These are phyloP conservation scores for Cheilosia urbana DNA, from an alignment of 2,888 invertebrate species.

Conservation along the genomic window DNA sequence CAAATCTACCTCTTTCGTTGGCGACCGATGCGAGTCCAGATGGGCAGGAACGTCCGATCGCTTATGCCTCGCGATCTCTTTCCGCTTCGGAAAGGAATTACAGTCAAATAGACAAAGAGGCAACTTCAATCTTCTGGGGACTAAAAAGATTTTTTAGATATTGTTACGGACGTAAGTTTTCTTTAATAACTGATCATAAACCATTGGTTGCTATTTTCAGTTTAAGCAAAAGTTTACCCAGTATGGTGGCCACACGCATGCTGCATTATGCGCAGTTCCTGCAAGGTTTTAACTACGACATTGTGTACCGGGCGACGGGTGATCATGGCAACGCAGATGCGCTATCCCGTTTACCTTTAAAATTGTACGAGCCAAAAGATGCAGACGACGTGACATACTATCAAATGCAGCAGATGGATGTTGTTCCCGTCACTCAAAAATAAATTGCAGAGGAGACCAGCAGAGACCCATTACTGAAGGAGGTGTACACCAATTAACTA, in stretches of 20 bases:
- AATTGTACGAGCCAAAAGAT: not conserved
- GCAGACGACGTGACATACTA: slow-evolving; percentile 5
- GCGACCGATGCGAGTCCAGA: slow-evolving; percentile 70
- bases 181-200: slow-evolving; percentile 25
- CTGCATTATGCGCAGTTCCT: slow-evolving; percentile 21
- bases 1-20: slow-evolving; percentile 58
- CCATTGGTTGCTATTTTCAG: slow-evolving; percentile 30
- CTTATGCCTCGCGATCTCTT: slow-evolving; percentile 8
- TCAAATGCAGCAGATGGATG: slow-evolving; percentile 32
- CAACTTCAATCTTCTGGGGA: slow-evolving; percentile 23
- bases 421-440: slow-evolving; percentile 29
- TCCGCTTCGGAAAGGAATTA: not conserved
- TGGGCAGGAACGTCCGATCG: slow-evolving; percentile 11
- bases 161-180: not conserved
- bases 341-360: slow-evolving; percentile 24
- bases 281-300: slow-evolving; percentile 28
- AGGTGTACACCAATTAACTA: slow-evolving; percentile 5
- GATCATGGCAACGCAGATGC: slow-evolving; percentile 31
- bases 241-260: slow-evolving; percentile 17
- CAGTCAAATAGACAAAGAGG: slow-evolving; percentile 20
- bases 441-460: slow-evolving; percentile 22
- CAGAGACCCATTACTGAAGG: slow-evolving; percentile 11
- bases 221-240: not conserved
- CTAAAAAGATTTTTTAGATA: slow-evolving; percentile 11
- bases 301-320: slow-evolving; percentile 23